phyloP scores from a whole-genome alignment of 2,888 invertebrate genomes.

The Amaurobius ferox region DNA sequence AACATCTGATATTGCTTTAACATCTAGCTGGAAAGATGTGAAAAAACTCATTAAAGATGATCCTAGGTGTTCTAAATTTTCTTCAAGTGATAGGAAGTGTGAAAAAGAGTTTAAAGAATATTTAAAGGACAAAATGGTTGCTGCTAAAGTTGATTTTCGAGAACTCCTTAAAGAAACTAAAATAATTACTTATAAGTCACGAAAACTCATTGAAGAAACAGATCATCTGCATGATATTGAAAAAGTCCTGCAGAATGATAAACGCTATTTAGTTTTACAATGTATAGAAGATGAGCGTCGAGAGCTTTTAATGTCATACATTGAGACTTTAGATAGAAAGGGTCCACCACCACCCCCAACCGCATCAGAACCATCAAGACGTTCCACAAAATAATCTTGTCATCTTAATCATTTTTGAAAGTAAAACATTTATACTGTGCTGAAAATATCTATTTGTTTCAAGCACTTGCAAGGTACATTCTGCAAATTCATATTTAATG shows the following conservation, averaged over 20 bases:
- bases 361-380: slow-evolving; percentile 92
- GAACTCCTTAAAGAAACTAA: slow-evolving; percentile 96
- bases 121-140: slow-evolving; percentile 92
- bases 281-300: slow-evolving; percentile 92
- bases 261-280: slow-evolving; percentile 88
- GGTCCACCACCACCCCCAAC: slow-evolving; percentile 99
- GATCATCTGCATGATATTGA: slow-evolving; percentile 89
- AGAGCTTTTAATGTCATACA: slow-evolving; percentile 88
- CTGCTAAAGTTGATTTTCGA: slow-evolving; percentile 93
- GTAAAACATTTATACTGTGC: too few relatives aligned
- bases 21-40: slow-evolving; percentile 91
- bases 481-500: too few relatives aligned
- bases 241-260: slow-evolving; percentile 84
- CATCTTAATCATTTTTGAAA: background rate
- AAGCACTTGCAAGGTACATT: too few relatives aligned
- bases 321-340: slow-evolving; percentile 94
- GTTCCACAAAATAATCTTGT: slow-evolving; percentile 76
- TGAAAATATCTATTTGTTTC: too few relatives aligned
- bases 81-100: slow-evolving; percentile 89
- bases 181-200: slow-evolving; percentile 92
- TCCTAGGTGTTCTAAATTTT: slow-evolving; percentile 90
- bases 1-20: slow-evolving; percentile 85
- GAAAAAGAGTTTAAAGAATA: slow-evolving; percentile 98
- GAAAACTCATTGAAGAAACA: slow-evolving; percentile 87
- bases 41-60: slow-evolving; percentile 91